phyloP scores from a whole-genome alignment of 53 echinoderm and acorn worm genomes.

The Holothuria scabra region DNA sequence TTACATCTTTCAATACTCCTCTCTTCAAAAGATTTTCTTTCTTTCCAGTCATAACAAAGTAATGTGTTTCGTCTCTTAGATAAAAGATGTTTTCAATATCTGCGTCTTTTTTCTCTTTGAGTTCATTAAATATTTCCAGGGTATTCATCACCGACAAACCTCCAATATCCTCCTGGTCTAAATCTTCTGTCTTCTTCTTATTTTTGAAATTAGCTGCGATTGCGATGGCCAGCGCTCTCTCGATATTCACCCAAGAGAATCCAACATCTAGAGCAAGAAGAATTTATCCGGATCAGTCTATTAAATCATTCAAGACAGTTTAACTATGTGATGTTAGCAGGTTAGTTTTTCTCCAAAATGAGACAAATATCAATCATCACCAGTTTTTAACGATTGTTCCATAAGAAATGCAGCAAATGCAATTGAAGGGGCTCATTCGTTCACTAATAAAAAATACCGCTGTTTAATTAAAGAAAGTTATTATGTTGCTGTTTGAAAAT shows the following conservation, averaged over 20 bases:
- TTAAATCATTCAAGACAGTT: too few species aligned
- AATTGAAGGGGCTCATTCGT: too few species aligned
- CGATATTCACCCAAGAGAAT: background rate
- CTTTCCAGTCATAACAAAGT: conserved; percentile 42
- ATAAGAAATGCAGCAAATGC: too few species aligned
- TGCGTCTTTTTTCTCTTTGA: conserved; percentile 10
- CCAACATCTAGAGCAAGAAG: background rate
- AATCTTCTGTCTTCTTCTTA: conserved; percentile 1
- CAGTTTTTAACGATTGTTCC: too few species aligned
- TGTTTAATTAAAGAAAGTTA: too few species aligned
- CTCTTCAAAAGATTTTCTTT: conserved; percentile 17
- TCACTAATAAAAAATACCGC: too few species aligned
- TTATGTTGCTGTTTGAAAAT: too few species aligned
- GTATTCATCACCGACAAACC: background rate
- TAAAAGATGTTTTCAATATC: conserved; percentile 37
- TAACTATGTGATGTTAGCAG: too few species aligned
- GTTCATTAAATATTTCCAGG: conserved; percentile 1
- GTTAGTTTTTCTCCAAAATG: too few species aligned
- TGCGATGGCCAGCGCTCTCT: conserved; percentile 20
- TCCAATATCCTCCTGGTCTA: conserved; percentile 4
- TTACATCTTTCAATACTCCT: conserved; percentile 35
- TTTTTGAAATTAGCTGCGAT: conserved; percentile 38
- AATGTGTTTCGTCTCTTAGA: conserved; percentile 30
- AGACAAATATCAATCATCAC: too few species aligned
- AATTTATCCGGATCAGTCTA: too few species aligned